These are phyloP conservation scores for Phoebastria nigripes DNA, from an alignment of 2,797 vertebrate species.

Conservation along the genomic window DNA sequence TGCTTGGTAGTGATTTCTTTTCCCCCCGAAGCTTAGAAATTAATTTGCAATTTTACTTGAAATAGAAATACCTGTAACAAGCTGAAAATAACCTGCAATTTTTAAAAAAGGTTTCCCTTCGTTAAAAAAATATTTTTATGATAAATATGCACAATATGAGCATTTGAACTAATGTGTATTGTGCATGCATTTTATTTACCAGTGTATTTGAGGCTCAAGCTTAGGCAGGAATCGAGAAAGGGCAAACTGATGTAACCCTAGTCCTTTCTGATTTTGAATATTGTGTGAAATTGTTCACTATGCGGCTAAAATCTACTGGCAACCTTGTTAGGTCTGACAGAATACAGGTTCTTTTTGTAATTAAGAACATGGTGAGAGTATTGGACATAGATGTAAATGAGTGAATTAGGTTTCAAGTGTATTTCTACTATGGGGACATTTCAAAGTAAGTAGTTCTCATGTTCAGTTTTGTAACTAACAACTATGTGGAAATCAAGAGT, in stretches of 20 bases:
- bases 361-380: neutral
- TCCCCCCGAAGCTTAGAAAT: neutral
- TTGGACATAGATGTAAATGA: neutral
- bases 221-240: neutral
- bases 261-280: constrained; percentile 2
- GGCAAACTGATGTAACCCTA: neutral
- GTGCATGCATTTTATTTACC: neutral
- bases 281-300: neutral
- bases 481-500: neutral
- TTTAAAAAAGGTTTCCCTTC: neutral
- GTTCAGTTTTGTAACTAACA: neutral
- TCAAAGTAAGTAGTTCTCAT: neutral
- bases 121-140: neutral
- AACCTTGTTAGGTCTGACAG: neutral
- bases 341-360: constrained; percentile 12
- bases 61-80: neutral
- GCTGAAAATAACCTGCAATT: neutral
- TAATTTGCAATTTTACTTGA: neutral
- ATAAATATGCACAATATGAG: neutral
- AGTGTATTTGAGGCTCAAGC: neutral
- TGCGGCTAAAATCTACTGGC: constrained; percentile 30
- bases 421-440: neutral
- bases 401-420: neutral
- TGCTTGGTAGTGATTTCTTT: neutral
- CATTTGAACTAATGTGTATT: neutral